Base-by-base conservation (phyloP, 2,113 vertebrate species). In the Neodontobutis hainanensis region DNA sequence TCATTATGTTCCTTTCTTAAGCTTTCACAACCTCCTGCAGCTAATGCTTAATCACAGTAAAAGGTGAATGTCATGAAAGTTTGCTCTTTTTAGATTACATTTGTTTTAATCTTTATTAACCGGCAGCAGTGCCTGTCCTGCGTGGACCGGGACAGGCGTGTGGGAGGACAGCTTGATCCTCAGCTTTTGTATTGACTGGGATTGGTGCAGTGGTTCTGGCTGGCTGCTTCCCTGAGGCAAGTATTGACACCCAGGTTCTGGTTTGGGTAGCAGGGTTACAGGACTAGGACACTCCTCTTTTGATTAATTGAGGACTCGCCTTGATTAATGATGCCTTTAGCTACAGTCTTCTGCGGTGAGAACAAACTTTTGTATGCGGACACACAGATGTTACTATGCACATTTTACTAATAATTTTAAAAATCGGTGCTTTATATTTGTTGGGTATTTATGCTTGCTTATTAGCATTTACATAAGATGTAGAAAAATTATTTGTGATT, bases 291-390 rank as follows among this genome's bases (percentile, higher is more conserved):
- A 79, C 75, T 78, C 79, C 82, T 77, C 67, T 81, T 87, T 85
- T 91, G 89, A 91, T 91, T 89, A 88, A 91, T 91, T 88, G 86
- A 91, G 86, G 77, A 46, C 50, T 15, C 19, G 68, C 69, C 75
- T 87, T 91, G 89, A 91, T 91, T 91, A 91, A 91, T 91, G 88
- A 86, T 66, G 76, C 86, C 82, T 83, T 76, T 75, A 63, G 70
- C 74, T 35, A 19, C 73, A 67, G 15, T 75, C 77, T 72, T 80
- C 78, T 64, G 46, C 72, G 10, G 55, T 61, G 57, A 77, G 72
- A 55, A 80, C 67, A 78, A 84, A 88, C 82, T 85, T 86, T 71
- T 77, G 38, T 40, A 35, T n/a, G 52, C 49, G 5, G 1, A 27
- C 19, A 27, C 19, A 27, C 3, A 27, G 19, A 27, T 27, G 19